Base-by-base conservation (phyloP, 1,140 invertebrate genomes). In the Drosophila bifasciata region DNA sequence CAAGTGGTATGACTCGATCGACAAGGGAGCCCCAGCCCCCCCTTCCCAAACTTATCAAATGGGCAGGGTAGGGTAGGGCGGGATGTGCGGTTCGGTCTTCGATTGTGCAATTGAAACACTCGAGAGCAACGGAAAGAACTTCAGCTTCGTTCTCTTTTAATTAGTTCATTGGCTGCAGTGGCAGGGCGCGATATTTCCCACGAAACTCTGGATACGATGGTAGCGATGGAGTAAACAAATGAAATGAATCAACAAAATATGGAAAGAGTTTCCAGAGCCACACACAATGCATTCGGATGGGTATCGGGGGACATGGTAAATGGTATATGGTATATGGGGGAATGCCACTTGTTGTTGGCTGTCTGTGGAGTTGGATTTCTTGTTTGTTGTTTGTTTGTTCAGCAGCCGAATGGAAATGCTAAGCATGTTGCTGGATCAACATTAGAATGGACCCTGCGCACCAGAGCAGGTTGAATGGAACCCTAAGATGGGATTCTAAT, bases 111-210 rank as follows among this genome's bases (percentile, higher is more conserved):
- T 70, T 63, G 59, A 77, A 61, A 64, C 51, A 72, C 67, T 46
- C 48, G 43, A 53, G 32, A 5, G 48, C 59, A 17, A 40, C 21
- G 50, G 32, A 36, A 36, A 36, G 32, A 36, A 36, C 32, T 36
- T 36, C 3, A 13, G 32, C 32, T 32, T 49, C 51, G 53, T 56
- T 50, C 52, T 41, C 36, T 8, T 86, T 88, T 86, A 85, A 85
- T 85, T 85, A 85, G 80, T 85, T 85, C 81, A 86, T 86, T 84
- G 80, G 76, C 80, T 79, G 75, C 60, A 51, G 76, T 40, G 64
- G 79, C 11, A 13, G 32, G 32, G 32, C 64, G 80, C 72, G 48
- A 80, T 73, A 80, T 73, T 85, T 85, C 81, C 77, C 81, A 85
- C 81, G 81, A 86, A 76, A 68, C 60, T 69, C 59, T 55, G 67